phyloP scores from a whole-genome alignment of 2,797 vertebrate species.

The Streptopelia turtur region DNA sequence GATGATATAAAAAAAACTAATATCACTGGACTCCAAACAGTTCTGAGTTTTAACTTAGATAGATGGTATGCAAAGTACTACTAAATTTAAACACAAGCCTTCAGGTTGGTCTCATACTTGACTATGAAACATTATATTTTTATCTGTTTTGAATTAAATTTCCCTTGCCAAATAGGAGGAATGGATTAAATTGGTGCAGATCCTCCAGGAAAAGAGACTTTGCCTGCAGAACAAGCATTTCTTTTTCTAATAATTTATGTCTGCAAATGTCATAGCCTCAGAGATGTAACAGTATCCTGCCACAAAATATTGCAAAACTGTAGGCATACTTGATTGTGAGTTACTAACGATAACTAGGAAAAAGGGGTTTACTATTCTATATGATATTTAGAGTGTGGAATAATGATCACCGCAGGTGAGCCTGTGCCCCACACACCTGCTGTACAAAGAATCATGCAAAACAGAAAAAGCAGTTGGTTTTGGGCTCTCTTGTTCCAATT shows the following conservation, averaged over 20 bases:
- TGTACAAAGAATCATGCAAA: neutral
- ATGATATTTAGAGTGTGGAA: neutral
- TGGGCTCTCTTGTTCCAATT: neutral
- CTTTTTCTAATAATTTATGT: neutral
- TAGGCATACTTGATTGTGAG: neutral
- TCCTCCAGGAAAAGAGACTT: neutral
- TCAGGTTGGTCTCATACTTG: neutral
- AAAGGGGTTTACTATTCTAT: neutral
- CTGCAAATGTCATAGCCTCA: neutral
- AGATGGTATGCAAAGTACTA: neutral
- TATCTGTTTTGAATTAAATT: neutral
- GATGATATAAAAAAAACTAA: neutral
- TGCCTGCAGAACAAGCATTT: neutral
- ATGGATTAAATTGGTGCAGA: neutral
- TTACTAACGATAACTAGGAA: neutral
- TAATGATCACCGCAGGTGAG: neutral
- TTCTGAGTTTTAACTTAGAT: neutral
- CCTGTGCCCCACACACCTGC: fast-evolving
- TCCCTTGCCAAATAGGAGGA: neutral
- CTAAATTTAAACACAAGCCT: neutral
- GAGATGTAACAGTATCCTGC: neutral
- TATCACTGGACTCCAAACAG: neutral
- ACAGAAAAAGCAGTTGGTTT: neutral
- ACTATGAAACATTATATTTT: neutral
- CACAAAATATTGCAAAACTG: neutral